phyloP scores from a whole-genome alignment of 2,888 invertebrate genomes.

The Spicauda simplicius region DNA sequence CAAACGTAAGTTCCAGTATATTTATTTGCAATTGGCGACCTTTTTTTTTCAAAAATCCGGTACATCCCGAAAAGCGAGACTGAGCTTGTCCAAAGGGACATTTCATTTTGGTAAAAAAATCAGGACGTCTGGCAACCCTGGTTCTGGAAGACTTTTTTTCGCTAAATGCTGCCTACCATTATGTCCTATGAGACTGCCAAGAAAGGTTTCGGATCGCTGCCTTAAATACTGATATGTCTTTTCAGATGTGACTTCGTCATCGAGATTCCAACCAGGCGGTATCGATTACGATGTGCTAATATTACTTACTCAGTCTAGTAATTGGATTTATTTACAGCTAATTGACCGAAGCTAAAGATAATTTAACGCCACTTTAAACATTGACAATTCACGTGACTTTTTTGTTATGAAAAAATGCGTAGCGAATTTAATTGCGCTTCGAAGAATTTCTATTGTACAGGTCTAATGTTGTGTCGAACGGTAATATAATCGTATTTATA shows the following conservation, averaged over 20 bases:
- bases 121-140: too few species aligned
- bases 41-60: too few species aligned
- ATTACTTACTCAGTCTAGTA: constrained; percentile 19
- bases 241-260: constrained; percentile 2
- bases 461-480: not conserved
- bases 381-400: constrained; percentile 16
- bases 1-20: too few species aligned
- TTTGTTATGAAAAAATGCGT: not conserved
- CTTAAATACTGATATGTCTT: not conserved
- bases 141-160: too few species aligned
- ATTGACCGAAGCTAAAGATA: constrained; percentile 24
- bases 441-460: not conserved
- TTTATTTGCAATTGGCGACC: too few species aligned
- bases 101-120: too few species aligned
- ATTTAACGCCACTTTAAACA: constrained; percentile 27
- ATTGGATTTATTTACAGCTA: constrained; percentile 27
- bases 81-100: too few species aligned
- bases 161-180: too few species aligned
- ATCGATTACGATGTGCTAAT: constrained; percentile 23
- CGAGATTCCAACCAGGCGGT: constrained; percentile 7
- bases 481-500: too few species aligned
- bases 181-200: too few species aligned
- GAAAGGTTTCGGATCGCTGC: not conserved
- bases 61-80: too few species aligned
- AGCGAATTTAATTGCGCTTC: not conserved